Conservation (phyloP, 2,113 vertebrate species). For the Dermatemys mawii region DNA sequence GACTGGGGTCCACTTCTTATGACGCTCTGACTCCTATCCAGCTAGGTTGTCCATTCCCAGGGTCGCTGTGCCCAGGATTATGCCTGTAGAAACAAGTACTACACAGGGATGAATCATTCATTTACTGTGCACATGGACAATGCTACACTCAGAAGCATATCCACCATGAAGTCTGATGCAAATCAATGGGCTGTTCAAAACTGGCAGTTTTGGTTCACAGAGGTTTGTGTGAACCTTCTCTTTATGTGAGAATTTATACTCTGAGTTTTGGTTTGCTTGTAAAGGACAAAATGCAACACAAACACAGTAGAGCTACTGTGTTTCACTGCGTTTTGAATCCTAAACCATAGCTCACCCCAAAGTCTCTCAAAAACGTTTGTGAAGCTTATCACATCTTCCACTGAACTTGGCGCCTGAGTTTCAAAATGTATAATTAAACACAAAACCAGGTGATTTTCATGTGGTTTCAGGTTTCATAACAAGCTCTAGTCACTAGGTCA, state of each 20-base stretch:
- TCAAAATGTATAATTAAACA: neutral
- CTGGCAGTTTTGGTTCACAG: fast-evolving
- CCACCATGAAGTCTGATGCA: neutral
- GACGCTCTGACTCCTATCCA: neutral
- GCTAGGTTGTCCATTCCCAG: neutral
- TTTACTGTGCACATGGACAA: neutral
- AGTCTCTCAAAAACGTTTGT: neutral
- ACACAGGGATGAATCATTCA: neutral
- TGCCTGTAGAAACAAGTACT: neutral
- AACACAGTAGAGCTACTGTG: neutral
- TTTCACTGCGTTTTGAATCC: neutral
- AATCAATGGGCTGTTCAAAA: neutral
- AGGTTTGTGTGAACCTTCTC: neutral
- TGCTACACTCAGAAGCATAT: neutral
- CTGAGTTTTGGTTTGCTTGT: neutral
- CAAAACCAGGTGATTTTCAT: neutral
- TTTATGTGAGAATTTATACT: neutral
- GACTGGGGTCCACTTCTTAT: fast-evolving
- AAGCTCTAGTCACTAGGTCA: neutral
- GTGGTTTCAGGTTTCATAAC: neutral
- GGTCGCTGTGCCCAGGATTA: too few species aligned
- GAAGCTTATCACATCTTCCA: fast-evolving
- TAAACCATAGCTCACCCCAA: neutral
- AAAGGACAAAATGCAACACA: fast-evolving
- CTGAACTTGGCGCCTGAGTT: neutral